A percentile compares a stretch with the other conserved stretches of the same genome.
Evolutionary conservation across 2,113 vertebrate species (phyloP).

Genomic region (Drymodes brunneopygia): DNA sequence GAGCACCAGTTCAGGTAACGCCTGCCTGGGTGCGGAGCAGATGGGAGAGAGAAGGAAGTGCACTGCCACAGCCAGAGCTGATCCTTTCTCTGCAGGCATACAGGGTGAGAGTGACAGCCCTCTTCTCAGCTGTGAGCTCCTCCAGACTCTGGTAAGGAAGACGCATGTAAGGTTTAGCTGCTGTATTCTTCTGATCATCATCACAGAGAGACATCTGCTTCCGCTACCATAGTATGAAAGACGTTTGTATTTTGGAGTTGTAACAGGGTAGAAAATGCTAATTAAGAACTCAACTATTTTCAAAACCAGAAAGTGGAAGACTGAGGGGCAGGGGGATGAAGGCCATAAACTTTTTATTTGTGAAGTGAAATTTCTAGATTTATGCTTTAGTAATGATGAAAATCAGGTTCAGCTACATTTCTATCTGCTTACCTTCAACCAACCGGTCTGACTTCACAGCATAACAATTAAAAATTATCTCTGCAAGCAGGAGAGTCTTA

Average conservation of each 20-base stretch:
- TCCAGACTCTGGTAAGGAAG: not conserved
- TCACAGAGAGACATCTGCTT: not conserved
- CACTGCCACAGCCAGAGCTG: rapidly evolving
- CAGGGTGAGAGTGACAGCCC: not conserved
- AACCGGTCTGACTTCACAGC: not conserved
- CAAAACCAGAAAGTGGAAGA: not conserved
- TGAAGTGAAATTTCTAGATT: not conserved
- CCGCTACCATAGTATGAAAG: not conserved
- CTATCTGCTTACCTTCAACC: not conserved
- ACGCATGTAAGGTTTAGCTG: not conserved
- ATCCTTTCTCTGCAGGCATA: not conserved
- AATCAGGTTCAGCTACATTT: slow-evolving; percentile 53
- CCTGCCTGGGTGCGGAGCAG: not conserved
- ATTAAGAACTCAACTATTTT: not conserved
- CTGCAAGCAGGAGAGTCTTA: not conserved
- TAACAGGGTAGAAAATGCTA: not conserved
- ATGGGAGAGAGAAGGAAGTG: not conserved
- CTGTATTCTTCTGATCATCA: not conserved
- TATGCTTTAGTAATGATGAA: slow-evolving; percentile 5
- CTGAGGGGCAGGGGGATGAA: not conserved
- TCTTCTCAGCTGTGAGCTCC: not conserved
- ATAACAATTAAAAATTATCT: not conserved
- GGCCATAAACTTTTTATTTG: not conserved
- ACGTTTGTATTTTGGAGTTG: not conserved
- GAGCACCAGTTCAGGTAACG: not conserved